These are phyloP conservation scores for Mechanitis messenoides DNA, from an alignment of 2,888 invertebrate genomes.

Conservation along the genomic window DNA sequence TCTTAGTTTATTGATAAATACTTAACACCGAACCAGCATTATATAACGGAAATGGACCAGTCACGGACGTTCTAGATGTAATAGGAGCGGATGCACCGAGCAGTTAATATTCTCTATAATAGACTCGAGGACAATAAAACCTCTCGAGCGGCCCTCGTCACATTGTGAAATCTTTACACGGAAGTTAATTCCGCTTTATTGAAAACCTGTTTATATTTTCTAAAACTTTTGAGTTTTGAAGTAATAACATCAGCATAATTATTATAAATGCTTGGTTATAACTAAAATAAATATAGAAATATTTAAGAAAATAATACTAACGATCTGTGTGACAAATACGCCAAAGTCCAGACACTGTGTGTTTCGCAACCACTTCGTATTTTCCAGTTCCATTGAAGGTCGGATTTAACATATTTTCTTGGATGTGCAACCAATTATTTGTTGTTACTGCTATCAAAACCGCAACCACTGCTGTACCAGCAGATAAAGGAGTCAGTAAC, in stretches of 20 bases:
- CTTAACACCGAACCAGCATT: conserved; percentile 20
- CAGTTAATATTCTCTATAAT: too few relatives aligned
- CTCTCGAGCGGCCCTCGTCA: conserved; percentile 31
- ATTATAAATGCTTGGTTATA: too few relatives aligned
- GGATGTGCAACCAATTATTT: conserved; percentile 91
- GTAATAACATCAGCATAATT: too few relatives aligned
- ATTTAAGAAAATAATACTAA: conserved; percentile 67
- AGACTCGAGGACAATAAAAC: conserved; percentile 10
- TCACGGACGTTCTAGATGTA: conserved; percentile 35
- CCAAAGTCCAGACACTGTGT: conserved; percentile 89
- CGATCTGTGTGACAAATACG: conserved; percentile 86
- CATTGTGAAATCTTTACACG: conserved; percentile 45
- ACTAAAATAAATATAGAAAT: not conserved
- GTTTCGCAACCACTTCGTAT: conserved; percentile 81
- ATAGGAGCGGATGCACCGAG: conserved; percentile 34
- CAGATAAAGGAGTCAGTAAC: conserved; percentile 80
- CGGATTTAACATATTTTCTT: conserved; percentile 88
- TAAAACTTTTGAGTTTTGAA: too few relatives aligned
- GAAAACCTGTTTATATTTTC: too few relatives aligned
- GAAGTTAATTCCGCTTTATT: conserved; percentile 47
- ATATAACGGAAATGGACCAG: conserved; percentile 48
- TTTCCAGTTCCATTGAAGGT: conserved; percentile 86
- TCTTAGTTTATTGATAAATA: not conserved
- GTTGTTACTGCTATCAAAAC: conserved; percentile 85
- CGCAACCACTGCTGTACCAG: conserved; percentile 82